A percentile compares a stretch with the other conserved stretches of the same genome.
These are phyloP conservation scores for Acrocera orbiculus DNA, from an alignment of 2,888 invertebrate species.

Conservation along the genomic window DNA sequence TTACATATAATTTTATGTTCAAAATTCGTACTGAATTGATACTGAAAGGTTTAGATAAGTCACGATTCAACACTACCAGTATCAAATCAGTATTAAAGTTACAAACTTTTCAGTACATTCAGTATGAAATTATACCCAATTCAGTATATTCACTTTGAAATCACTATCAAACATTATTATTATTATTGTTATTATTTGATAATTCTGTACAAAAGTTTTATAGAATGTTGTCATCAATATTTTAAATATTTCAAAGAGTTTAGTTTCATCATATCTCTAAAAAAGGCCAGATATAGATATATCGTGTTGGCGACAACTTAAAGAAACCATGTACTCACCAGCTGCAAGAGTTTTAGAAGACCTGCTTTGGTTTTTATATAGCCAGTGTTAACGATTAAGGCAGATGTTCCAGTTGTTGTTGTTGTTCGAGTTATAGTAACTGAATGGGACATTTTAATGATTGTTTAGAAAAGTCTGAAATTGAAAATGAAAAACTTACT, in stretches of 20 bases:
- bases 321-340: constrained; percentile 37
- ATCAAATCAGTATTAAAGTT: too few species aligned
- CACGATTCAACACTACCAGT: too few species aligned
- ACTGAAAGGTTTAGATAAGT: too few species aligned
- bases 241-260: not conserved
- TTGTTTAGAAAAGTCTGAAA: too few species aligned
- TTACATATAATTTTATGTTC: too few species aligned
- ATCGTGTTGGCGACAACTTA: not conserved
- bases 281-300: not conserved
- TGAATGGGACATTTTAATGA: constrained; percentile 60
- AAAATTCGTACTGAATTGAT: too few species aligned
- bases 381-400: constrained; percentile 62
- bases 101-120: too few species aligned
- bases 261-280: not conserved
- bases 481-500: too few species aligned
- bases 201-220: constrained; percentile 1
- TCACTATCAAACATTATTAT: too few species aligned
- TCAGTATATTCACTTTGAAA: too few species aligned
- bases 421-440: constrained; percentile 76
- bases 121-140: too few species aligned
- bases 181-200: too few species aligned
- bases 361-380: constrained; percentile 65
- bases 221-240: not conserved
- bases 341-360: constrained; percentile 58
- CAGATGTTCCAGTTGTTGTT: constrained; percentile 56